These are phyloP conservation scores for Gnathonemus longibarbis DNA, from an alignment of 2,113 vertebrate species.

Conservation along the genomic window DNA sequence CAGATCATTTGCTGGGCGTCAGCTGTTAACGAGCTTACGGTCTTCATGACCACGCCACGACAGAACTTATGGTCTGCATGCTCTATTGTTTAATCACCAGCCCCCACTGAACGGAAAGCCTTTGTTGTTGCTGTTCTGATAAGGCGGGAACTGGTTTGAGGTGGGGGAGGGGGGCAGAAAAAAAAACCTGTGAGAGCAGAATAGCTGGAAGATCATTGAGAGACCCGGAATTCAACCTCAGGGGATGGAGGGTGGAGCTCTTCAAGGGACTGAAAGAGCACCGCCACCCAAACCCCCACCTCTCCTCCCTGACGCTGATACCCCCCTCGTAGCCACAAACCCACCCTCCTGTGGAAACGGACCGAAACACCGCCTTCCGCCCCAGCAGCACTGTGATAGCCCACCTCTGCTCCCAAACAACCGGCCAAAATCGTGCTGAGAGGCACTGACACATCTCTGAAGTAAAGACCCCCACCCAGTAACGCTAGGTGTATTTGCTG, in stretches of 20 bases:
- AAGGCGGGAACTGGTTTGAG: not conserved
- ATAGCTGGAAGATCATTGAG: not conserved
- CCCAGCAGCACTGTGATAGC: not conserved
- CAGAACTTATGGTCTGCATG: not conserved
- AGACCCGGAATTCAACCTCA: not conserved
- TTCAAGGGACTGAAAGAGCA: not conserved
- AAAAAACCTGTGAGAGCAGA: not conserved
- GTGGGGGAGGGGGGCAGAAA: not conserved
- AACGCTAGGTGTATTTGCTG: not conserved
- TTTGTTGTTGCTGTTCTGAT: not conserved
- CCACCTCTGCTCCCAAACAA: not conserved
- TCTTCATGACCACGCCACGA: not conserved
- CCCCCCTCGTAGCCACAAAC: not conserved
- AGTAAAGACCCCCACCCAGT: not conserved
- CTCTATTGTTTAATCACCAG: not conserved
- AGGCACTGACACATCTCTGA: not conserved
- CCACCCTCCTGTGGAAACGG: not conserved
- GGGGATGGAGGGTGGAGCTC: not conserved
- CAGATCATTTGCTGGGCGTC: not conserved
- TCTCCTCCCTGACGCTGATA: not conserved
- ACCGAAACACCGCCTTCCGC: not conserved
- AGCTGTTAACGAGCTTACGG: not conserved
- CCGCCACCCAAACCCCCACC: not conserved
- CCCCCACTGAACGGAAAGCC: not conserved
- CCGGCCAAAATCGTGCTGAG: not conserved